Conservation (phyloP, 2,113 vertebrate species). For the Emydura subglobosa region DNA sequence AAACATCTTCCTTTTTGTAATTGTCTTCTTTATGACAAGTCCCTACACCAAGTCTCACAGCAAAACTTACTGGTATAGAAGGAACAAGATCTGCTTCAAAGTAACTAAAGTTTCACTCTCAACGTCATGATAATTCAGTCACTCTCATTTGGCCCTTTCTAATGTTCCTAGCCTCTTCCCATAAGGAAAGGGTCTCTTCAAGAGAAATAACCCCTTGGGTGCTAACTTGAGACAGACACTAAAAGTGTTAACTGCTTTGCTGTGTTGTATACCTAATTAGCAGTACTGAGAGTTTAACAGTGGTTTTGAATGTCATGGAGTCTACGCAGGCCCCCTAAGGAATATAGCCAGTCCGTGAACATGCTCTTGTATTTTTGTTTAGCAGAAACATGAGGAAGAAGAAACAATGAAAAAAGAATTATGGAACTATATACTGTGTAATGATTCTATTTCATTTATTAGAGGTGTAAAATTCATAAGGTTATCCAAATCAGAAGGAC, state of each 20-base stretch:
- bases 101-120: not conserved
- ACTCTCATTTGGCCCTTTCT: conserved; percentile 21
- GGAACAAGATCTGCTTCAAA: conserved; percentile 5
- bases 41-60: not conserved
- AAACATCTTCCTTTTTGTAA: not conserved
- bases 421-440: not conserved
- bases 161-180: not conserved
- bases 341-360: not conserved
- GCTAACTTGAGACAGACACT: conserved; percentile 45
- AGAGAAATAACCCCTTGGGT: conserved; percentile 38
- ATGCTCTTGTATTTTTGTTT: not conserved
- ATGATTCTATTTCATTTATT: not conserved
- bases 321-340: not conserved
- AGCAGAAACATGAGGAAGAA: not conserved
- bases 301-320: conserved; percentile 27
- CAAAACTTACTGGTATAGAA: not conserved
- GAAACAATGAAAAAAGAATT: not conserved
- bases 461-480: not conserved
- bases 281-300: conserved; percentile 32
- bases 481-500: not conserved
- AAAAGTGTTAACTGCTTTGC: conserved; percentile 54
- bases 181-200: not conserved
- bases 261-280: conserved; percentile 51
- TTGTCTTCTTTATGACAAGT: not conserved
- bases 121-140: conserved; percentile 23